Evolutionary conservation across 2,113 vertebrate genomes (phyloP), one percentile per base, ranked within the genome.

Genomic region (Ageneiosus marmoratus): DNA sequence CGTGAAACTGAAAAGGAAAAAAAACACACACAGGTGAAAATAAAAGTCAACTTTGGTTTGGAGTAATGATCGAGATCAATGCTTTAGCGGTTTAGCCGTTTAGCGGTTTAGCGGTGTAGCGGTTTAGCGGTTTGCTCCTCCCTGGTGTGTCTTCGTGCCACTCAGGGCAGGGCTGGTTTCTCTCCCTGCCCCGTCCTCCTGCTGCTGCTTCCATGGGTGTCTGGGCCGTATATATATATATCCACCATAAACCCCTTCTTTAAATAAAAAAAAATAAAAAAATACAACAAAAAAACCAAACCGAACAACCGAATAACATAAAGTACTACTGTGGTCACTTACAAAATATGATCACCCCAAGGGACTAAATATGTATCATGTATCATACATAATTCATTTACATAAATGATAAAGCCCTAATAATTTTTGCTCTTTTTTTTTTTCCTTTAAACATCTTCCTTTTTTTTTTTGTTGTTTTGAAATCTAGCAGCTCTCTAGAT

Each of bases 11-110:
- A 87, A 24, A 9, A 18, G 4, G 3, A n/a, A 53, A 92, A 91
- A 92, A 86, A 10, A n/a, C 41, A 77, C 10, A 69, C 0, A 0
- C 4, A 69, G 3, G 22, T 1, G 27, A 90, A 85, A 92, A 92
- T 92, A 92, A 94, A 95, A 92, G 89, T 90, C 94, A 95, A 95
- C 96, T 97, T 98, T 97, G 96, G 96, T 95, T 96, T 95, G 90
- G 94, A 94, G 95, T 93, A 92, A 93, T 92, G 92, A 94, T 91
- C 94, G 92, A 94, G 94, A 94, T 90, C 94, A 94, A 92, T n/a
- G n/a, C n/a, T n/a, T n/a, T n/a, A n/a, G 94, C 92, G 92, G 85
- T 93, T 92, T 92, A 93, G 93, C 92, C 92, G 88, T 86, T 89
- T 93, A n/a, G 94, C 92, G 92, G 85, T 93, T 92, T 92, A 93